Evolutionary conservation across 2,888 invertebrate species (phyloP).

Genomic region (Pyrocoelia pectoralis): DNA sequence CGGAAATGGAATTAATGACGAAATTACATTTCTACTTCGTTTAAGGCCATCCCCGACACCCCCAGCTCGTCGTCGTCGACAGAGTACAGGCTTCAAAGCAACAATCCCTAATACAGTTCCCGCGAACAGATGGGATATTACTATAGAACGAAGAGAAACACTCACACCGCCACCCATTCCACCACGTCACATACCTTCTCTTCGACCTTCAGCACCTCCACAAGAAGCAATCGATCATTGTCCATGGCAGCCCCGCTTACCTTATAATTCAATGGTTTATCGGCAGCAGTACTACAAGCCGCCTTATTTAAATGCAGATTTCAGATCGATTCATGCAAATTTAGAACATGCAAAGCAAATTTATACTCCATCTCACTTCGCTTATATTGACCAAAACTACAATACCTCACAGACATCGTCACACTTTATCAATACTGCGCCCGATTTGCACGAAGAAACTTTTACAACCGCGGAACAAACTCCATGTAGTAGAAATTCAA

Average conservation of each 20-base stretch:
- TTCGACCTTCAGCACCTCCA: conserved; percentile 55
- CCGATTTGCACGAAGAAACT: not conserved
- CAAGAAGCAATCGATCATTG: conserved; percentile 43
- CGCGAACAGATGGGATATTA: conserved; percentile 53
- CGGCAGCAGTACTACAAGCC: conserved; percentile 15
- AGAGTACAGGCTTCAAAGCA: conserved; percentile 40
- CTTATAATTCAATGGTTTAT: conserved; percentile 30
- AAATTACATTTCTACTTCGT: conserved; percentile 56
- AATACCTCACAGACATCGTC: no score
- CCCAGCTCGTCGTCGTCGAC: conserved; percentile 49
- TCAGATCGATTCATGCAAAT: conserved; percentile 40
- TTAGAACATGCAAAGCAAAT: conserved; percentile 21
- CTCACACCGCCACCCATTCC: conserved; percentile 29
- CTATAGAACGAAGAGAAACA: conserved; percentile 48
- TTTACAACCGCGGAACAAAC: not conserved
- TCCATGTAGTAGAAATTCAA: not conserved
- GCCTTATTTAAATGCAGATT: conserved; percentile 20
- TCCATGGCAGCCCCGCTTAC: conserved; percentile 41
- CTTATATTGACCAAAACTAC: conserved; percentile 7
- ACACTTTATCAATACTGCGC: not conserved
- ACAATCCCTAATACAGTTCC: conserved; percentile 18
- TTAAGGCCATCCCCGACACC: conserved; percentile 56
- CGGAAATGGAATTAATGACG: conserved; percentile 49
- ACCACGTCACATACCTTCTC: conserved; percentile 39
- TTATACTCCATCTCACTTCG: conserved; percentile 10